phyloP scores from a whole-genome alignment of 2,888 invertebrate genomes.

The Anaspis maculata region DNA sequence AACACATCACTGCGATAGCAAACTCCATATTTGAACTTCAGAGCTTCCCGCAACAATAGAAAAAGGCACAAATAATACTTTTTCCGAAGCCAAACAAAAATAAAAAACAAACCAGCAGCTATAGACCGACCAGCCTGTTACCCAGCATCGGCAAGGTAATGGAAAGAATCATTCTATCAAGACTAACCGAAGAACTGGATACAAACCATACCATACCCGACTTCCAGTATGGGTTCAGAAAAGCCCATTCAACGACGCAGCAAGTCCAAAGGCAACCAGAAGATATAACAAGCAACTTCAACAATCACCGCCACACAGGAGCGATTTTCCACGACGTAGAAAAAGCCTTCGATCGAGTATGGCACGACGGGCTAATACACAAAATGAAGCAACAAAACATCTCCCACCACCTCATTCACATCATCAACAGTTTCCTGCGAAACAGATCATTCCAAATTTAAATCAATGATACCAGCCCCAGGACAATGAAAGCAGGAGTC shows the following conservation, averaged over 20 bases:
- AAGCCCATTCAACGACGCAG: slow-evolving; percentile 21
- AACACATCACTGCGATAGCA: neutral
- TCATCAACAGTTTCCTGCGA: neutral
- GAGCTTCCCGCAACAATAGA: slow-evolving; percentile 20
- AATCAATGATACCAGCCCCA: neutral
- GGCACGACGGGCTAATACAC: neutral
- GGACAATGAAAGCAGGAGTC: neutral
- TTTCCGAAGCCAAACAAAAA: no score
- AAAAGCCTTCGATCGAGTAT: no score
- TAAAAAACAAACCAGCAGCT: slow-evolving; percentile 21
- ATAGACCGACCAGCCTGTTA: slow-evolving; percentile 24
- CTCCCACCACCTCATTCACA: neutral
- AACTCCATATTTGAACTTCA: slow-evolving; percentile 3
- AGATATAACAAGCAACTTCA: neutral
- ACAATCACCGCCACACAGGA: neutral
- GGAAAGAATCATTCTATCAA: slow-evolving; percentile 15
- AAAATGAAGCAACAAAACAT: neutral
- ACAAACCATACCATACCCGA: slow-evolving; percentile 13
- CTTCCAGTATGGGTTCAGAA: no score
- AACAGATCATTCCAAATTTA: neutral
- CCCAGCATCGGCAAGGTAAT: slow-evolving; percentile 18
- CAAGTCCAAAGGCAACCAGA: slow-evolving; percentile 10
- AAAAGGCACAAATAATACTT: no score
- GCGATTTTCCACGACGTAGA: no score
- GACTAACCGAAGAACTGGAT: slow-evolving; percentile 6